Conservation (phyloP, 2,797 vertebrate species). For the Myiotriccus ornatus region DNA sequence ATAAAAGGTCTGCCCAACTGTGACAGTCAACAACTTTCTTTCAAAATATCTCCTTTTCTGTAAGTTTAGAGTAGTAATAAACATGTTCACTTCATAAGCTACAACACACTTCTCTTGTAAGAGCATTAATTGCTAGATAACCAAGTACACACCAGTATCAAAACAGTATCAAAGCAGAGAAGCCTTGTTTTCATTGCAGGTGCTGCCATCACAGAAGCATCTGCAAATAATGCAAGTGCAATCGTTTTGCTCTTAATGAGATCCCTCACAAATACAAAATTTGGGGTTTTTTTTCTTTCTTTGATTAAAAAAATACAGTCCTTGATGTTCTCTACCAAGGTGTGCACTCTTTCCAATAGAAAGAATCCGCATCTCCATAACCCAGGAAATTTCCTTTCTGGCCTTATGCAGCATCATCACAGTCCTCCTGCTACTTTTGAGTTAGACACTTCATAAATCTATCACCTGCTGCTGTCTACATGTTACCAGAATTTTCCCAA, state of each 20-base stretch:
- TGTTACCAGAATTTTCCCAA: background rate
- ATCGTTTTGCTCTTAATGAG: background rate
- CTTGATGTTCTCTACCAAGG: background rate
- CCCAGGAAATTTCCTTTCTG: background rate
- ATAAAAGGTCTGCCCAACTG: background rate
- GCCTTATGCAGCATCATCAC: background rate
- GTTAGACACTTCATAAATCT: background rate
- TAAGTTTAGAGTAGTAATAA: background rate
- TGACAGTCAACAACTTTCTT: background rate
- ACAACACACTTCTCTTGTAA: background rate
- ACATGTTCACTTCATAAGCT: background rate
- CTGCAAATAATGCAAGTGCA: background rate
- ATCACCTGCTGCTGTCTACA: background rate
- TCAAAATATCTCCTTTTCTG: background rate
- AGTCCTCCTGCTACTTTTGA: background rate
- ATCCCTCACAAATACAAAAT: background rate
- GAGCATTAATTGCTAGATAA: background rate
- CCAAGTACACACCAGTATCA: background rate
- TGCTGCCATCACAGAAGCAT: background rate
- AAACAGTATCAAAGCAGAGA: background rate
- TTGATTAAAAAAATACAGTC: background rate
- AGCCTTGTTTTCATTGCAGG: background rate
- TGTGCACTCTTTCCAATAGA: background rate
- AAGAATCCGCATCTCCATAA: accelerated
- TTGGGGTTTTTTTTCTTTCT: background rate